Conservation (phyloP, 2,113 vertebrate genomes). For the Condylura cristata region DNA sequence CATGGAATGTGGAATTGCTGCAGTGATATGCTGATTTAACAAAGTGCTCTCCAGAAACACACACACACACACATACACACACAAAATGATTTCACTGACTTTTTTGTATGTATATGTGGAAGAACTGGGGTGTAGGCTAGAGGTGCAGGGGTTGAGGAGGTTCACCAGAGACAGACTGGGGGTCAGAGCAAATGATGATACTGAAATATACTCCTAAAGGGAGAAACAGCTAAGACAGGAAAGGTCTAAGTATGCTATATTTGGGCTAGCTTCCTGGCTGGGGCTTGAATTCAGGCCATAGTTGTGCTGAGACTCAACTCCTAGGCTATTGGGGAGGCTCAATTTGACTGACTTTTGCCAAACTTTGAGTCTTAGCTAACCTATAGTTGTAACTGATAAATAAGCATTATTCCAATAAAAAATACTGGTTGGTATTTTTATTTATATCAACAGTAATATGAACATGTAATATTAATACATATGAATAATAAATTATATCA, state of each 20-base stretch:
- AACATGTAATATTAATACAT: too few relatives aligned
- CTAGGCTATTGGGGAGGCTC: too few relatives aligned
- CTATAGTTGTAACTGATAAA: background rate
- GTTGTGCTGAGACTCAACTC: too few relatives aligned
- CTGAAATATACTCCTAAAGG: too few relatives aligned
- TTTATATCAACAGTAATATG: constrained; percentile 4
- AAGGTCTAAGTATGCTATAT: too few relatives aligned
- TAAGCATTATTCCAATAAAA: background rate
- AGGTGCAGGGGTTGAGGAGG: background rate
- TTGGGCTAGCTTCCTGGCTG: too few relatives aligned
- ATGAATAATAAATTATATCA: background rate
- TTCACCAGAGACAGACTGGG: background rate
- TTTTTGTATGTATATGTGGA: background rate
- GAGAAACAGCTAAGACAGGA: too few relatives aligned
- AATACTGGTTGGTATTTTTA: background rate
- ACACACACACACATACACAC: background rate
- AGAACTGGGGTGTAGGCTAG: background rate
- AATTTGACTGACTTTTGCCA: background rate
- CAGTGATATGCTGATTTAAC: background rate
- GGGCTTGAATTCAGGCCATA: too few relatives aligned
- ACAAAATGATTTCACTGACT: background rate
- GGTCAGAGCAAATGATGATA: too few relatives aligned
- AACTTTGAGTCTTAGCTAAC: background rate
- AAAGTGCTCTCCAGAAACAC: background rate
- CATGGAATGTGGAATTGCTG: background rate